Evolutionary conservation across 2,113 vertebrate genomes (phyloP).

Genomic region (Bothrops jararaca): DNA sequence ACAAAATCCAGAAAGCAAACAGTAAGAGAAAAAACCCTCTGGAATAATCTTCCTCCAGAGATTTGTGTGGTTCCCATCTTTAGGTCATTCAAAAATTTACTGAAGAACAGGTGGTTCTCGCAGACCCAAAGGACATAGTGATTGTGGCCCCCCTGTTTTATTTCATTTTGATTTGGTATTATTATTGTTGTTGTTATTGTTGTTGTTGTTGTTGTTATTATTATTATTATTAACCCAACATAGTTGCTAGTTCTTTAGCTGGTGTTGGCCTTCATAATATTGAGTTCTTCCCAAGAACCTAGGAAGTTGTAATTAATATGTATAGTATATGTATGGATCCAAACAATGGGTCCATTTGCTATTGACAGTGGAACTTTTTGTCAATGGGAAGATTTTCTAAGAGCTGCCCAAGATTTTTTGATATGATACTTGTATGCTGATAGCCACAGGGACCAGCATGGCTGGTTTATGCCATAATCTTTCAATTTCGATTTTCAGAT

Average conservation of each 20-base stretch:
- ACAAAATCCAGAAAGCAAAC: background rate
- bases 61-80: background rate
- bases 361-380: background rate
- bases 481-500: background rate
- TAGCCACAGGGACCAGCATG: background rate
- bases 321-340: background rate
- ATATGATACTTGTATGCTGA: background rate
- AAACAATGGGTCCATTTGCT: background rate
- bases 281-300: background rate
- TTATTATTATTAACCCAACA: background rate
- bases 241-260: background rate
- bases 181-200: background rate
- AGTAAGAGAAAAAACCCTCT: background rate
- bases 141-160: background rate
- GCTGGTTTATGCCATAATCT: background rate
- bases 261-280: background rate
- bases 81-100: background rate
- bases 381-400: background rate
- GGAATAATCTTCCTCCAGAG: background rate
- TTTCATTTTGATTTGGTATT: background rate
- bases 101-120: background rate
- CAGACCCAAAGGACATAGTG: background rate
- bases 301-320: background rate
- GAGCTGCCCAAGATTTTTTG: background rate
- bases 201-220: background rate